Percentiles rank a stretch among this genome's conserved stretches.
These are phyloP conservation scores for Rhinoderma darwinii DNA, from an alignment of 2,113 vertebrate genomes.

Conservation along the genomic window DNA sequence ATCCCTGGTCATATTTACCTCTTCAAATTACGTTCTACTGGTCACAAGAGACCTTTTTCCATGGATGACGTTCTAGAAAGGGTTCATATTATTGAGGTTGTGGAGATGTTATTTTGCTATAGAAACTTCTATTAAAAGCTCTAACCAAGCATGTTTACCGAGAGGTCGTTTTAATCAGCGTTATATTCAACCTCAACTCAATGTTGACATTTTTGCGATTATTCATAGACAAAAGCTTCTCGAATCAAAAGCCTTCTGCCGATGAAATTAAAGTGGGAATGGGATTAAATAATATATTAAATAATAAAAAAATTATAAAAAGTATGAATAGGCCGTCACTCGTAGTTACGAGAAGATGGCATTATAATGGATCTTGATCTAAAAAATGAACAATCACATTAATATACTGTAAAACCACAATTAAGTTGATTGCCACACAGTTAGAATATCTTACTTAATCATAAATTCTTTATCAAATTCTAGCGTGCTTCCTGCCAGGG, in stretches of 20 bases:
- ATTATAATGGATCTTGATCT: conserved; percentile 37
- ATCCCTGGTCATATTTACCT: neutral
- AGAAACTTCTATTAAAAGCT: neutral
- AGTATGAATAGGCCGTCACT: neutral
- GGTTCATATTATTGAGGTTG: neutral
- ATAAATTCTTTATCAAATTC: conserved; percentile 46
- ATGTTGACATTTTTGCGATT: conserved; percentile 22
- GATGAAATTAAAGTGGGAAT: neutral
- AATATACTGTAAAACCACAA: conserved; percentile 50
- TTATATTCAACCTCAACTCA: neutral
- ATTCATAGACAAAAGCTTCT: conserved; percentile 5
- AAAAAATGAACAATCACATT: conserved; percentile 54
- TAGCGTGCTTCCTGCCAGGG: conserved; percentile 10
- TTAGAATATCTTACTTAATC: conserved; percentile 41
- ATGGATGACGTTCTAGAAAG: neutral
- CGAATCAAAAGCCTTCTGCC: conserved; percentile 25
- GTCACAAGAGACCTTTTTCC: neutral
- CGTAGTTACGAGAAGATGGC: conserved; percentile 33
- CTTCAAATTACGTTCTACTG: neutral
- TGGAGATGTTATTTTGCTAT: neutral
- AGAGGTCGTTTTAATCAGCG: conserved; percentile 20
- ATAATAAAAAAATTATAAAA: conserved; percentile 33
- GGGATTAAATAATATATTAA: conserved; percentile 27
- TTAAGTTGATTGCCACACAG: conserved; percentile 51
- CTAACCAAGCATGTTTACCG: neutral